Conservation (phyloP, 2,888 invertebrate genomes). For the Phasia obesa region DNA sequence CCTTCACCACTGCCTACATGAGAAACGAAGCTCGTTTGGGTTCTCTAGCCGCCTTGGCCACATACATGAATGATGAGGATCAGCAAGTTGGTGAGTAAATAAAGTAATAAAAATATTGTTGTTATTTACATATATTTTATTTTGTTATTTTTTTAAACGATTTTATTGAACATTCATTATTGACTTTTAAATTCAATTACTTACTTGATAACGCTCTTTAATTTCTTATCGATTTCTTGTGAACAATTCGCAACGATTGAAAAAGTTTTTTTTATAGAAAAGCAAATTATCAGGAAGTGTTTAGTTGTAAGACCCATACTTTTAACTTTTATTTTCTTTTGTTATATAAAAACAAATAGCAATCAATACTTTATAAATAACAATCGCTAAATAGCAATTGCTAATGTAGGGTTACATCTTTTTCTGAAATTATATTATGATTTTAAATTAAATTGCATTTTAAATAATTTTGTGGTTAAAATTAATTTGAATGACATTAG, state of each 20-base stretch:
- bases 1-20: conserved; percentile 81
- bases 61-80: conserved; percentile 80
- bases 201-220: conserved; percentile 37
- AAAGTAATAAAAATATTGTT: not conserved
- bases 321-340: not conserved
- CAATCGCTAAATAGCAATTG: not conserved
- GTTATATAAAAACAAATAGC: not conserved
- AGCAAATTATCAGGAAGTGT: conserved; percentile 1
- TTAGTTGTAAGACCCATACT: not conserved
- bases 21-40: conserved; percentile 80
- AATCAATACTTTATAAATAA: not conserved
- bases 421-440: too few relatives aligned
- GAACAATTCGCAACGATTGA: not conserved
- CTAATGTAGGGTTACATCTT: too few relatives aligned
- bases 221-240: conserved; percentile 38
- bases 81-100: conserved; percentile 79
- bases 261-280: not conserved
- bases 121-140: not conserved
- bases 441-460: too few relatives aligned
- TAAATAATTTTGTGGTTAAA: too few relatives aligned
- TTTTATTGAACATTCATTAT: not conserved
- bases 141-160: not conserved
- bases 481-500: too few relatives aligned
- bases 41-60: conserved; percentile 81
- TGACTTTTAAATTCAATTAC: conserved; percentile 10